phyloP scores from a whole-genome alignment of 1,140 invertebrate genomes.

The Ectropis grisescens region DNA sequence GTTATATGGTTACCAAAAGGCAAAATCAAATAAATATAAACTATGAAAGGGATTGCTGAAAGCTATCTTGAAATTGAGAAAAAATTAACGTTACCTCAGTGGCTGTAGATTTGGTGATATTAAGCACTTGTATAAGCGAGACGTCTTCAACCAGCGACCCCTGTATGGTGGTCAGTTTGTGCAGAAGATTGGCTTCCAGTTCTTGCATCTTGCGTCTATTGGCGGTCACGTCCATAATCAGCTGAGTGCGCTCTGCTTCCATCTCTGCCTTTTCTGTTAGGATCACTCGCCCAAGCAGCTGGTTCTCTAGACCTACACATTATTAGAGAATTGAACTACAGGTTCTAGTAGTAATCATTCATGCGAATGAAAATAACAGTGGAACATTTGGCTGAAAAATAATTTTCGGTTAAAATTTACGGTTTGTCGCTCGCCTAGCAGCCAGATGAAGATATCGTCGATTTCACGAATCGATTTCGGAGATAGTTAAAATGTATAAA shows the following conservation, averaged over 20 bases:
- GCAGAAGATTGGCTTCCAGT: constrained; percentile 89
- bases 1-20: too few species aligned
- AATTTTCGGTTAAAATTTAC: too few species aligned
- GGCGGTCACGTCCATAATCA: constrained; percentile 88
- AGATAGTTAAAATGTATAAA: too few species aligned
- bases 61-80: too few species aligned
- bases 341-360: too few species aligned
- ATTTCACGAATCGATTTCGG: too few species aligned
- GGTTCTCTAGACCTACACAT: constrained; percentile 87
- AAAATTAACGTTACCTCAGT: constrained; percentile 86
- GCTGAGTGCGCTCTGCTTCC: constrained; percentile 85
- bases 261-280: constrained; percentile 90
- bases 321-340: neutral
- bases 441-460: too few species aligned
- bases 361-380: too few species aligned
- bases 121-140: constrained; percentile 88
- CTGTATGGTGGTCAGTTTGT: constrained; percentile 88
- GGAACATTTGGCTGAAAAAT: too few species aligned
- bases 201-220: constrained; percentile 92
- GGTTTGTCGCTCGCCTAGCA: too few species aligned
- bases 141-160: constrained; percentile 93
- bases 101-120: constrained; percentile 88
- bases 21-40: too few species aligned
- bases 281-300: constrained; percentile 90
- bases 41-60: too few species aligned